These are phyloP conservation scores for Rotaria sp. DNA, from an alignment of 2,888 invertebrate species.

Conservation along the genomic window DNA sequence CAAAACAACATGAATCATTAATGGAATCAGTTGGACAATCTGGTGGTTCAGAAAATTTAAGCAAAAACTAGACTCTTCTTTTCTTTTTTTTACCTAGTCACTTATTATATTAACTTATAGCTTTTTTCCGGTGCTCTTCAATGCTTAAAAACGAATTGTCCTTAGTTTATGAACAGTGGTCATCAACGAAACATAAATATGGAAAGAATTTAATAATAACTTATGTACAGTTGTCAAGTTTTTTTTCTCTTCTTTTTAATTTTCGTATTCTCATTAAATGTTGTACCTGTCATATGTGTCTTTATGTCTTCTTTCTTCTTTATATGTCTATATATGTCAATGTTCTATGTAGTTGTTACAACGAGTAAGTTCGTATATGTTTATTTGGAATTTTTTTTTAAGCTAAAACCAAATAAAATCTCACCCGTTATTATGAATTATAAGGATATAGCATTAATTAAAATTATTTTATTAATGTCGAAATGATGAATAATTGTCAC, in stretches of 20 bases:
- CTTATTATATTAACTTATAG: not conserved
- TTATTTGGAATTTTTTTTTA: not conserved
- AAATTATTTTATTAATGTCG: no score
- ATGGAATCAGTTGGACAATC: not conserved
- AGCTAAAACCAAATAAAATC: not conserved
- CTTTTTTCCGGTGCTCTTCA: not conserved
- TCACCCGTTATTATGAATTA: not conserved
- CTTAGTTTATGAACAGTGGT: not conserved
- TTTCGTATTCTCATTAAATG: not conserved
- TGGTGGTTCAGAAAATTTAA: slow-evolving; percentile 8
- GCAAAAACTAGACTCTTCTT: not conserved
- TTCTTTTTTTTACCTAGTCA: not conserved
- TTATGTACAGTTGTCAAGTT: not conserved
- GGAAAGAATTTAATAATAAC: not conserved
- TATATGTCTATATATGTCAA: not conserved
- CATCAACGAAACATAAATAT: not conserved
- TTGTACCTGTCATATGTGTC: not conserved
- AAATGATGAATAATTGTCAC: no score
- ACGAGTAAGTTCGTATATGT: not conserved
- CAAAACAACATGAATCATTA: not conserved
- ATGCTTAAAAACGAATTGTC: not conserved
- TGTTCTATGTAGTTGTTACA: not conserved
- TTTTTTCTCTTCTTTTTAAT: not conserved
- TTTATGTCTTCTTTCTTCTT: not conserved
- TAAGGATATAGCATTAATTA: no score